Conservation (phyloP, 2,113 vertebrate species). For the Macrotis lagotis region DNA sequence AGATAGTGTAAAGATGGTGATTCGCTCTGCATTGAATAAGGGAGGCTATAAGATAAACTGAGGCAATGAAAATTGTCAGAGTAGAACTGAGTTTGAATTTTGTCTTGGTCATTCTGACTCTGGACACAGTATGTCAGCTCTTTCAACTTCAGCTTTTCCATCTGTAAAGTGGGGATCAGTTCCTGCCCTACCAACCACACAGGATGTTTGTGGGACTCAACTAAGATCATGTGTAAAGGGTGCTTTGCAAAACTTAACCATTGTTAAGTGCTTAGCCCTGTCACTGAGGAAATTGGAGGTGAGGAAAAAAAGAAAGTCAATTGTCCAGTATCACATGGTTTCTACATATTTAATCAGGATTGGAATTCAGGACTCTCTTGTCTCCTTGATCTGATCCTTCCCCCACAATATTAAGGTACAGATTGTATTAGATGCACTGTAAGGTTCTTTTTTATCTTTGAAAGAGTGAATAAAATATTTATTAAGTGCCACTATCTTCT, state of each 20-base stretch:
- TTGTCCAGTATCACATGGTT: too few relatives aligned
- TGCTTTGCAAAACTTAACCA: neutral
- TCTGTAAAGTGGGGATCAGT: slow-evolving; percentile 12
- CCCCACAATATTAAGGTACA: neutral
- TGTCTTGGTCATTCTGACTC: neutral
- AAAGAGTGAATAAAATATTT: neutral
- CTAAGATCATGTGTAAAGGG: slow-evolving; percentile 13
- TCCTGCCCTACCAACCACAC: slow-evolving; percentile 11
- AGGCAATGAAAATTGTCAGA: neutral
- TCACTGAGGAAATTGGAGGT: too few relatives aligned
- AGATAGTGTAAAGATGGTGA: neutral
- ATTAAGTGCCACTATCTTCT: neutral
- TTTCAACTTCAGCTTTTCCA: slow-evolving; percentile 15
- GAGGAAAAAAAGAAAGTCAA: too few relatives aligned
- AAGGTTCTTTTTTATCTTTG: neutral
- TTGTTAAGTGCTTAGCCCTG: too few relatives aligned
- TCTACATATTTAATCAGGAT: too few relatives aligned
- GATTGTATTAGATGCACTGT: neutral
- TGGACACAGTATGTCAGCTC: neutral
- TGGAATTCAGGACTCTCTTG: neutral
- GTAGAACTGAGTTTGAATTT: neutral
- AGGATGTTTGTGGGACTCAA: slow-evolving; percentile 1
- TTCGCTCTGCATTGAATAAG: neutral
- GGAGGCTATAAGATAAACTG: neutral
- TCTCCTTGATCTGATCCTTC: neutral